Conservation (phyloP, 2,113 vertebrate genomes). For the Brachypteracias leptosomus region DNA sequence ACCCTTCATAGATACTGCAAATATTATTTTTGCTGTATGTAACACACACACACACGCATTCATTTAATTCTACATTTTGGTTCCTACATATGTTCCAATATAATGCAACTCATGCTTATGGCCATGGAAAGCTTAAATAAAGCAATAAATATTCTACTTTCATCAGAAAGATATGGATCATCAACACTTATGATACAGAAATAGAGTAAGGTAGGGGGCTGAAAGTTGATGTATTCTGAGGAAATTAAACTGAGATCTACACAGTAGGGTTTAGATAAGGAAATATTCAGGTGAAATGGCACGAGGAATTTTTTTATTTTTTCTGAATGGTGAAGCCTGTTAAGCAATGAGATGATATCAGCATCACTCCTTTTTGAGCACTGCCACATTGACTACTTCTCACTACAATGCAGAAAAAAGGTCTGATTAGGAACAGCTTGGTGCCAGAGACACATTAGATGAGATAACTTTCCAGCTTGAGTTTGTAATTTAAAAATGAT, state of each 20-base stretch:
- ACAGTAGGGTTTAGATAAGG: not conserved
- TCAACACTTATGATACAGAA: not conserved
- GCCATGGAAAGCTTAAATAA: not conserved
- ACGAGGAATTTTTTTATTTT: not conserved
- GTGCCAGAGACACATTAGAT: not conserved
- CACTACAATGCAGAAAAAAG: not conserved
- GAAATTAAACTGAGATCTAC: not conserved
- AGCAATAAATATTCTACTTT: not conserved
- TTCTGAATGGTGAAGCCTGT: not conserved
- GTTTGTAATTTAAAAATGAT: not conserved
- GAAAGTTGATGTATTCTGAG: not conserved
- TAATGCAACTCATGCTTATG: not conserved
- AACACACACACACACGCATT: not conserved
- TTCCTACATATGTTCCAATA: not conserved
- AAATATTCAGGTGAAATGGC: not conserved
- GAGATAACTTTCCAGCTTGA: not conserved
- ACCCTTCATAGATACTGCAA: not conserved
- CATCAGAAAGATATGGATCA: not conserved
- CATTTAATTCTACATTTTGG: not conserved
- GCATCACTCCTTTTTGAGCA: not conserved
- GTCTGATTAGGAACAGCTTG: not conserved
- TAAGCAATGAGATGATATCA: not conserved
- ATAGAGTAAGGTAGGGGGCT: not conserved
- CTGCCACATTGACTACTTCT: not conserved
- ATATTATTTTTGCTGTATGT: not conserved